A percentile compares a stretch with the other conserved stretches of the same genome.
Conservation (phyloP, 2,113 vertebrate species). For the Trichomycterus rosablanca region DNA sequence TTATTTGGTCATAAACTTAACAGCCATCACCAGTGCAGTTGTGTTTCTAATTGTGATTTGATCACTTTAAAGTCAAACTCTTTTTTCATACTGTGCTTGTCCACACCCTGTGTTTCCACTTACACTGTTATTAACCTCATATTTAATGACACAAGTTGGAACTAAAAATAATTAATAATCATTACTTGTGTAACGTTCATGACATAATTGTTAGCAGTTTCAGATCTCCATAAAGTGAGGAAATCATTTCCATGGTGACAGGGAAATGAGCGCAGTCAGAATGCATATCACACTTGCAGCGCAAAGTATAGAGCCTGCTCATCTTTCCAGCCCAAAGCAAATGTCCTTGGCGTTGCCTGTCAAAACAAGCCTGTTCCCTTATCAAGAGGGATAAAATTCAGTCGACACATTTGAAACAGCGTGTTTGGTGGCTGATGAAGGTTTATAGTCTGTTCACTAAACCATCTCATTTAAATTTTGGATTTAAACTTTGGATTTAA, state of each 20-base stretch:
- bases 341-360: conserved; percentile 47
- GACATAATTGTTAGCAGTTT: conserved; percentile 16
- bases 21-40: no score
- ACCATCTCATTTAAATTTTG: no score
- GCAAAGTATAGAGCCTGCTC: conserved; percentile 49
- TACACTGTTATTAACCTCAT: conserved; percentile 4
- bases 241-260: conserved; percentile 45
- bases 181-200: conserved; percentile 14
- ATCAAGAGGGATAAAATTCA: conserved; percentile 34
- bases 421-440: conserved; percentile 18
- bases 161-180: conserved; percentile 3
- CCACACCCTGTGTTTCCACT: no score
- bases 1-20: no score
- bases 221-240: no score
- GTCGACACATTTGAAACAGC: conserved; percentile 38
- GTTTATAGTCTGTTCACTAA: conserved; percentile 2
- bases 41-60: no score
- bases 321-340: conserved; percentile 45
- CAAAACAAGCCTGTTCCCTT: conserved; percentile 42
- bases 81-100: no score
- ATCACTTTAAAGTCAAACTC: no score
- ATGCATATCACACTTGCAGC: conserved; percentile 56
- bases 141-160: neutral
- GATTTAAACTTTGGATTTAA: no score
- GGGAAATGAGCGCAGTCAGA: conserved; percentile 49